Conservation (phyloP, 2,113 vertebrate species). For the crab-eating macaque (Macaca fascicularis) region DNA sequence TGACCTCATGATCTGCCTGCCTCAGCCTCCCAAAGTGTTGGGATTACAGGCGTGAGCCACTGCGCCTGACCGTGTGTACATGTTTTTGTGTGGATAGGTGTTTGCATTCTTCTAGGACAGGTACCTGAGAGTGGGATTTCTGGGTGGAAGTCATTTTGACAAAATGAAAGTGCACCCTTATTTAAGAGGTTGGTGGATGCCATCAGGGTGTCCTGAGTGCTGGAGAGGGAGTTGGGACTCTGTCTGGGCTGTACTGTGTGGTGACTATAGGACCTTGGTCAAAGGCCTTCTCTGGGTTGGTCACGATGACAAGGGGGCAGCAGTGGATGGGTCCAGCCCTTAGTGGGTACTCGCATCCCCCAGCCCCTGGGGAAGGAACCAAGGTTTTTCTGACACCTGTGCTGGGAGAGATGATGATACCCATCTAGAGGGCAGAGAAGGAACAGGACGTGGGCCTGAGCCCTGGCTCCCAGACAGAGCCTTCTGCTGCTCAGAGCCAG, state of each 20-base stretch:
- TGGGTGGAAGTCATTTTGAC: neutral
- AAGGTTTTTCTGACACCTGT: neutral
- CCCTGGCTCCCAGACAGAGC: neutral
- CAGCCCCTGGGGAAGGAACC: neutral
- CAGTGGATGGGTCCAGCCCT: neutral
- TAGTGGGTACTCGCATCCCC: neutral
- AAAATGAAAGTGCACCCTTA: neutral
- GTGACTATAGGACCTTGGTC: neutral
- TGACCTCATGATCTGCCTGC: too few relatives aligned
- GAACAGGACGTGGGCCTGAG: neutral
- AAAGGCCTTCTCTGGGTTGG: neutral
- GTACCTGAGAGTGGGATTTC: fast-evolving
- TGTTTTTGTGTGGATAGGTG: neutral
- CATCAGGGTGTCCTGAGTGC: neutral
- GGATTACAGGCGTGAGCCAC: too few relatives aligned
- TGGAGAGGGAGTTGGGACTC: neutral
- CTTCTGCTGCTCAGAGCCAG: neutral
- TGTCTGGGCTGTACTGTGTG: neutral
- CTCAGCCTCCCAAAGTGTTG: too few relatives aligned
- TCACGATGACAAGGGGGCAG: neutral
- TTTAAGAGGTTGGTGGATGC: neutral
- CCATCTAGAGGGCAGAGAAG: neutral
- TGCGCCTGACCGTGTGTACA: too few relatives aligned
- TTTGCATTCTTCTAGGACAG: neutral
- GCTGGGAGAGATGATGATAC: neutral